These are phyloP conservation scores for Sinohyriopsis cumingii DNA, from an alignment of 2,888 invertebrate genomes.

Conservation along the genomic window DNA sequence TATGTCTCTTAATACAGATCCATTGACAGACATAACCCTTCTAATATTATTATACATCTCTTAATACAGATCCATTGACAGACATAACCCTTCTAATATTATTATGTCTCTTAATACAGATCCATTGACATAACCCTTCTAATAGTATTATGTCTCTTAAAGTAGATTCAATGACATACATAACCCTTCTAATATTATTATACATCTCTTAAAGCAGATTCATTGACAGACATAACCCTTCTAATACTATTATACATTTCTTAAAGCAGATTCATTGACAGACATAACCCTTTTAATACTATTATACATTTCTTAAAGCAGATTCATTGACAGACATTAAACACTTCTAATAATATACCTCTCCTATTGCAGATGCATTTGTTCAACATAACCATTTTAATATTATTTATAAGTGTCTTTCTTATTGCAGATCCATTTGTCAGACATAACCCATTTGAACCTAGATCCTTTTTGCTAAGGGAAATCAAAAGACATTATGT, in stretches of 20 bases:
- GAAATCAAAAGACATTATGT: constrained; percentile 78
- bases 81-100: constrained; percentile 79
- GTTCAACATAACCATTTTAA: too few species aligned
- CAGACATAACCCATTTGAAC: constrained; percentile 92
- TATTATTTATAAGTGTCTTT: not conserved
- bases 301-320: too few species aligned
- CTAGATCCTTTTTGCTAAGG: constrained; percentile 85
- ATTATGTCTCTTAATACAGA: constrained; percentile 72
- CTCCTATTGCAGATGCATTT: too few species aligned
- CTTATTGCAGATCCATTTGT: constrained; percentile 82
- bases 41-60: not conserved
- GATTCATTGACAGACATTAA: too few species aligned
- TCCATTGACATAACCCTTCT: constrained; percentile 84
- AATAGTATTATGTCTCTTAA: constrained; percentile 4
- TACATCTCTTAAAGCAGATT: constrained; percentile 75
- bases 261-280: constrained; percentile 81
- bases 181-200: constrained; percentile 76
- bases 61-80: constrained; percentile 82
- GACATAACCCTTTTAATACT: constrained; percentile 80
- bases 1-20: too few species aligned
- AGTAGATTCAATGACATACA: constrained; percentile 85
- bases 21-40: too few species aligned
- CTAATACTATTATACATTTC: not conserved
- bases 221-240: constrained; percentile 87
- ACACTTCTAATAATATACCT: too few species aligned